These are phyloP conservation scores for Chelon auratus DNA, from an alignment of 2,797 vertebrate genomes.

Conservation along the genomic window DNA sequence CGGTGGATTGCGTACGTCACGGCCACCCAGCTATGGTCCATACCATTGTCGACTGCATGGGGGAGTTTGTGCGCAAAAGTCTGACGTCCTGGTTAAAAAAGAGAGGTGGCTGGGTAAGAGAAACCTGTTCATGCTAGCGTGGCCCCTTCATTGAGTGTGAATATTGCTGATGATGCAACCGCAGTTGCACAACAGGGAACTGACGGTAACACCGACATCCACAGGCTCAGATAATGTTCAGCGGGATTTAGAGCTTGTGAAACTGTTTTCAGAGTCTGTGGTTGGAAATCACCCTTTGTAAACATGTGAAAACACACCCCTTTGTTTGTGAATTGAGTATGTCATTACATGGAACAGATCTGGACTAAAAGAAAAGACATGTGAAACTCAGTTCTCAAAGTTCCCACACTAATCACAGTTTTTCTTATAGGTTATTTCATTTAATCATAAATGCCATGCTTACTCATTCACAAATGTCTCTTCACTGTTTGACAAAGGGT, in stretches of 20 bases:
- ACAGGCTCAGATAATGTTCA: not conserved
- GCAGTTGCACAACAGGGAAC: not conserved
- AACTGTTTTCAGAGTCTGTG: too few relatives aligned
- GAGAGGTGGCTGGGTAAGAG: slow-evolving; percentile 96
- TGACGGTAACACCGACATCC: not conserved
- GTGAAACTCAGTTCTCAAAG: not conserved
- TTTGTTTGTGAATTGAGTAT: not conserved
- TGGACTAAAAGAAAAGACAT: not conserved
- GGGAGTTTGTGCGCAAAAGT: slow-evolving; percentile 95
- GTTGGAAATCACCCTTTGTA: not conserved
- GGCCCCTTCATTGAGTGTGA: not conserved
- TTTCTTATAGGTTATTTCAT: too few relatives aligned
- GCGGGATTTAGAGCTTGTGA: not conserved
- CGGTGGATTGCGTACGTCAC: slow-evolving; percentile 94
- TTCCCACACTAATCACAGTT: not conserved
- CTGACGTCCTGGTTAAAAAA: slow-evolving; percentile 91
- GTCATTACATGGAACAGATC: not conserved
- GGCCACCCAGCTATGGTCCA: slow-evolving; percentile 94
- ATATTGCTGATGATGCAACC: not conserved
- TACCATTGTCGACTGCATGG: slow-evolving; percentile 95
- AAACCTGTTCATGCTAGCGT: not conserved
- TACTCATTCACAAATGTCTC: too few relatives aligned
- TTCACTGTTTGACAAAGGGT: too few relatives aligned
- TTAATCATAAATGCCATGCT: too few relatives aligned
- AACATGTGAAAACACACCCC: not conserved